phyloP scores from a whole-genome alignment of 2,888 invertebrate species.

The Glaucopsyche alexis region DNA sequence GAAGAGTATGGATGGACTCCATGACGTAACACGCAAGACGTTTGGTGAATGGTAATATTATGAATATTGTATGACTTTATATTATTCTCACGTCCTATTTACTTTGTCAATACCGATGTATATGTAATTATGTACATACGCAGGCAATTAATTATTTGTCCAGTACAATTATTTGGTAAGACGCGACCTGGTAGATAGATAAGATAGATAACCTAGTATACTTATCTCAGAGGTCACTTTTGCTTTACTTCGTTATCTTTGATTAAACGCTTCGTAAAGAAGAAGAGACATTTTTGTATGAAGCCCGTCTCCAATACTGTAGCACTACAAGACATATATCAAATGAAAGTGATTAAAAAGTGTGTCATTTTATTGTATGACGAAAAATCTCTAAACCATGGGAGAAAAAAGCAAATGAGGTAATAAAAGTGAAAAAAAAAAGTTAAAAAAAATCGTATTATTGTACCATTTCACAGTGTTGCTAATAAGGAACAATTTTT shows the following conservation, averaged over 20 bases:
- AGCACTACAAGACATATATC: no score
- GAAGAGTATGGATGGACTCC: not conserved
- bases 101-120: slow-evolving; percentile 6
- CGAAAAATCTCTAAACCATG: no score
- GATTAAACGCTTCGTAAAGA: slow-evolving; percentile 2
- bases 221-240: slow-evolving; percentile 1
- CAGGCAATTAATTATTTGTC: slow-evolving; percentile 19
- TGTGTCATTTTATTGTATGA: no score
- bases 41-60: slow-evolving; percentile 1
- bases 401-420: no score
- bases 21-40: slow-evolving; percentile 5
- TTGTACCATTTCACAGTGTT: no score
- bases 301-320: no score
- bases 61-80: slow-evolving; percentile 12
- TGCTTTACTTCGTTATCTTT: not conserved
- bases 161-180: not conserved
- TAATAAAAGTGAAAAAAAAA: no score
- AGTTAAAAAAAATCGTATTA: no score
- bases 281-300: no score
- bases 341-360: no score
- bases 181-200: slow-evolving; percentile 11
- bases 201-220: not conserved
- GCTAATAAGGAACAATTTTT: no score
- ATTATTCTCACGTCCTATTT: slow-evolving; percentile 21
- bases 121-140: slow-evolving; percentile 13